Base-by-base conservation (phyloP, 2,797 vertebrate genomes). In the Epinephelus malabaricus region DNA sequence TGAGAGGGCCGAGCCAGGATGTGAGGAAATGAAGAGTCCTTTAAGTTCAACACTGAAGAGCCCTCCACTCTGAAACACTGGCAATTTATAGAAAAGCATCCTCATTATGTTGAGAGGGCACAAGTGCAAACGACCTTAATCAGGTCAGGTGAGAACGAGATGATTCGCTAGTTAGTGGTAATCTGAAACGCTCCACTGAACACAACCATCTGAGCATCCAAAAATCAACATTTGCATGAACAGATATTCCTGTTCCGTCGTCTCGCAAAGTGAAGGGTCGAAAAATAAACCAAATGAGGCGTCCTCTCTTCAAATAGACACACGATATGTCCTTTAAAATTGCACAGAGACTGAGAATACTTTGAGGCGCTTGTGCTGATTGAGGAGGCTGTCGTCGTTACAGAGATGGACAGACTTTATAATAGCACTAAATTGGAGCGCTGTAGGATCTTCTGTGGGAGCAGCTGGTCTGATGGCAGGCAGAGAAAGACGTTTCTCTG, bases 11-110 rank as follows among this genome's bases (percentile, higher is more conserved):
- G 6, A 46, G 62, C 13, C 7, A 2, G 61, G 10, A 65, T 40
- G 72, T 17, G 68, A 59, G 64, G 66, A 84, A 69, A 75, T 64
- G 51, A 68, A 67, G 38, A 45, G 40, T 13, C 18, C 19, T 61
- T 69, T 55, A 58, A 74, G 64, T 43, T 69, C 53, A 34, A 34
- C 34, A 34, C 34, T 34, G 34, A 60, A 82, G 66, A 76, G 69
- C 72, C 34, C 68, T 83, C 19, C 4, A 63, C 47, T 85, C 62
- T 7, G 2, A 43, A 63, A 79, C 58, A 25, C 27, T 15, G 27
- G 15, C 46, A 66, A 46, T 79, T 85, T 75, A 40, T 27, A 23
- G 74, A 56, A 64, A 72, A 59, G 62, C 54, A 19, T 72, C 69
- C 30, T 76, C 9, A 10, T 74, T 67, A 61, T 1, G 43, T 2